phyloP scores from a whole-genome alignment of 2,113 vertebrate species.

The Atlantisia rogersi region DNA sequence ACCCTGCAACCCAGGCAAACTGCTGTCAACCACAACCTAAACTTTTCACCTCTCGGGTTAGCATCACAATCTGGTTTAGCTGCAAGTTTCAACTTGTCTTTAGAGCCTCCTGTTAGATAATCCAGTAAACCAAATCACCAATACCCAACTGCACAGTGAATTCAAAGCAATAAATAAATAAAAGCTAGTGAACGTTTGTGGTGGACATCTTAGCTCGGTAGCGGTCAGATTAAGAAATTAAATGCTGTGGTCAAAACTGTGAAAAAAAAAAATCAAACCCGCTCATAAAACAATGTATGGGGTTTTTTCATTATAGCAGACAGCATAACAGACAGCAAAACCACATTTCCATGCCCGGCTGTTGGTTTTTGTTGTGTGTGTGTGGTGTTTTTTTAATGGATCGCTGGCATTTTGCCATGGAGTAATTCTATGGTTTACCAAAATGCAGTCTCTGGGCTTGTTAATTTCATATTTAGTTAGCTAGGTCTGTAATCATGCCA shows the following conservation, averaged over 20 bases:
- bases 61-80: background rate
- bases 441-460: constrained; percentile 67
- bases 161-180: constrained; percentile 3
- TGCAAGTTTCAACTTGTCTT: background rate
- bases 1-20: background rate
- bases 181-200: background rate
- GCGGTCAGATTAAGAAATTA: background rate
- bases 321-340: constrained; percentile 67
- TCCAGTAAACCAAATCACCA: background rate
- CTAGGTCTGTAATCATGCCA: constrained; percentile 16
- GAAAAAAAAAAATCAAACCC: background rate
- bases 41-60: background rate
- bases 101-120: background rate
- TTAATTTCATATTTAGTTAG: constrained; percentile 64
- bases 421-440: constrained; percentile 73
- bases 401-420: constrained; percentile 67
- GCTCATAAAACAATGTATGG: constrained; percentile 16
- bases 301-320: constrained; percentile 59
- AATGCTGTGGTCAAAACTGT: constrained; percentile 50
- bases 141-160: background rate
- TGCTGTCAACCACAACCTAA: background rate
- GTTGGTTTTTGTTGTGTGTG: background rate
- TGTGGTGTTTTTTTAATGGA: background rate
- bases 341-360: constrained; percentile 46
- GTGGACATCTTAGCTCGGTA: background rate